A percentile compares a stretch with the other conserved stretches of the same genome.
Evolutionary conservation across 1,140 invertebrate genomes (phyloP).

Genomic region (Tenebrio molitor): DNA sequence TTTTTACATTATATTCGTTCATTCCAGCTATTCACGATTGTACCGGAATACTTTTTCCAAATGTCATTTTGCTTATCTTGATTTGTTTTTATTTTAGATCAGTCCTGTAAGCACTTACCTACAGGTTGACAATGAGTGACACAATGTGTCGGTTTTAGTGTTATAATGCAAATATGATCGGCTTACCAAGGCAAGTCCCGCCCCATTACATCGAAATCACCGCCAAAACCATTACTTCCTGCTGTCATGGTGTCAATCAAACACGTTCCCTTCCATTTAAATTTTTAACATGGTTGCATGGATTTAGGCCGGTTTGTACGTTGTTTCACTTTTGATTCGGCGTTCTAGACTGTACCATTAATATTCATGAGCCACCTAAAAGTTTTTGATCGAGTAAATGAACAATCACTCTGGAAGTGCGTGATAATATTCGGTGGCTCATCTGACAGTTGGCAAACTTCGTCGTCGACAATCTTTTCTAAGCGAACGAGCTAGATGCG

Average conservation of each 20-base stretch:
- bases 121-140: too few species aligned
- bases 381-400: constrained; percentile 17
- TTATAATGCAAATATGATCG: too few species aligned
- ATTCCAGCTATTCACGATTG: too few species aligned
- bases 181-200: too few species aligned
- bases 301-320: constrained; percentile 8
- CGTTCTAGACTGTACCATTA: not conserved
- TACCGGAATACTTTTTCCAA: too few species aligned
- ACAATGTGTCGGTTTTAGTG: too few species aligned
- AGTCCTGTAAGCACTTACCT: too few species aligned
- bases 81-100: too few species aligned
- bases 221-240: constrained; percentile 9
- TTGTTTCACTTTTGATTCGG: constrained; percentile 6
- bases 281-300: constrained; percentile 27
- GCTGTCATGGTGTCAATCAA: constrained; percentile 15
- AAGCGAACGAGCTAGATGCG: not conserved
- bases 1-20: too few species aligned
- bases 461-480: not conserved
- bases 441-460: not conserved
- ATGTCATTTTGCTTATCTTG: too few species aligned
- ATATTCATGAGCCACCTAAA: constrained; percentile 6
- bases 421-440: not conserved
- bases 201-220: not conserved
- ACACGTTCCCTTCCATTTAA: not conserved
- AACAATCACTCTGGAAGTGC: not conserved